Conservation (phyloP, 2,888 invertebrate genomes). For the Xylota sylvarum region DNA sequence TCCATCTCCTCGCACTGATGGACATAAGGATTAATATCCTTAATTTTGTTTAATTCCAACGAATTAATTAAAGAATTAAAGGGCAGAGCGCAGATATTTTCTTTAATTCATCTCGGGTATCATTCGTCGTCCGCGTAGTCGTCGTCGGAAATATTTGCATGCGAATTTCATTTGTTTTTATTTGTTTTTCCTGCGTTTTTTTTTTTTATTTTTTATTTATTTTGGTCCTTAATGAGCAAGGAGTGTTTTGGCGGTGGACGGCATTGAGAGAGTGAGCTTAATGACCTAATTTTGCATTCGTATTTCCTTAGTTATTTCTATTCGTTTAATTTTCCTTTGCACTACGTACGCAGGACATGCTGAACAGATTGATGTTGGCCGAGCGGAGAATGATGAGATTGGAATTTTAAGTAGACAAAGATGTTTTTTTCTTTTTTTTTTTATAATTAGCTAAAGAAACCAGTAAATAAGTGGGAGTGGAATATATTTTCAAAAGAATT, state of each 20-base stretch:
- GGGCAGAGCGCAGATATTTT: constrained; percentile 43
- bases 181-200: constrained; percentile 24
- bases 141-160: constrained; percentile 62
- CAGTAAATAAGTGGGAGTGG: background rate
- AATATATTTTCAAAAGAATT: background rate
- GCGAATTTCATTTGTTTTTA: constrained; percentile 59
- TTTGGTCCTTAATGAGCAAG: constrained; percentile 57
- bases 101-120: constrained; percentile 49
- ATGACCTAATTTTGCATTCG: constrained; percentile 57
- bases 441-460: constrained; percentile 10
- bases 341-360: background rate
- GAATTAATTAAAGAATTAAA: constrained; percentile 68
- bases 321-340: background rate
- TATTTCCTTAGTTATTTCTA: constrained; percentile 13
- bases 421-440: constrained; percentile 3
- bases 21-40: constrained; percentile 71
- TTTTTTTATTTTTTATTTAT: constrained; percentile 22
- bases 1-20: constrained; percentile 36
- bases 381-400: constrained; percentile 5
- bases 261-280: constrained; percentile 6
- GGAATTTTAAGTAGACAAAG: constrained; percentile 34
- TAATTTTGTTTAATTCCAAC: constrained; percentile 72
- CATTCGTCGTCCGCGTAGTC: constrained; percentile 15
- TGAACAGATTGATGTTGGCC: constrained; percentile 36
- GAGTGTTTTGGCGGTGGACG: constrained; percentile 13